These are phyloP conservation scores for Lithobates sylvaticus DNA, from an alignment of 2,797 vertebrate genomes.

Conservation along the genomic window DNA sequence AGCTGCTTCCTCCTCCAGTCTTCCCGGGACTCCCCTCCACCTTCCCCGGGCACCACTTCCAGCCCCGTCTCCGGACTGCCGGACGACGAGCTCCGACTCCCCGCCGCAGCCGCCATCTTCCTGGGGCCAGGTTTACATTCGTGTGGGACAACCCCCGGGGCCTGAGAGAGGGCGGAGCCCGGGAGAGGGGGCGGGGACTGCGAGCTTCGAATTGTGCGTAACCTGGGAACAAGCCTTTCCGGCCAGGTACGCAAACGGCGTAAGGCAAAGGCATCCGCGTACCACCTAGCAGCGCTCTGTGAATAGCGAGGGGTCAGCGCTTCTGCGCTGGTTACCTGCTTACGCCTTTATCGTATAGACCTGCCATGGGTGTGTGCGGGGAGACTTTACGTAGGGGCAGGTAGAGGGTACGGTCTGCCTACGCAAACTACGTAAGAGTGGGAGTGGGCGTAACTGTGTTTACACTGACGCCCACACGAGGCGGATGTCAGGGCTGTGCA, in stretches of 20 bases:
- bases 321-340: too few species aligned
- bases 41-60: slow-evolving; percentile 64
- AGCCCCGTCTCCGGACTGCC: slow-evolving; percentile 61
- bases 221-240: neutral
- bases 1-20: slow-evolving; percentile 85
- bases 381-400: neutral
- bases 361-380: neutral
- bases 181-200: neutral
- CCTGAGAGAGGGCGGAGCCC: neutral
- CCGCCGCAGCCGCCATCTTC: slow-evolving; percentile 87
- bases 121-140: slow-evolving; percentile 61
- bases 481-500: slow-evolving; percentile 35
- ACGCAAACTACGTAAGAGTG: neutral
- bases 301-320: too few species aligned
- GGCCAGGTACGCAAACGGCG: slow-evolving; percentile 54
- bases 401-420: neutral
- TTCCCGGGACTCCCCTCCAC: slow-evolving; percentile 72
- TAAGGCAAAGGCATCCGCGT: neutral
- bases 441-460: slow-evolving; percentile 26
- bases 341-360: neutral
- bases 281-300: too few species aligned
- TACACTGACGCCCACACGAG: slow-evolving; percentile 24
- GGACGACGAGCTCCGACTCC: slow-evolving; percentile 80
- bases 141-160: neutral
- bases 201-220: slow-evolving; percentile 3